A percentile compares a stretch with the other conserved stretches of the same genome.
Conservation (phyloP, 2,113 vertebrate genomes). For the Empidonax traillii region DNA sequence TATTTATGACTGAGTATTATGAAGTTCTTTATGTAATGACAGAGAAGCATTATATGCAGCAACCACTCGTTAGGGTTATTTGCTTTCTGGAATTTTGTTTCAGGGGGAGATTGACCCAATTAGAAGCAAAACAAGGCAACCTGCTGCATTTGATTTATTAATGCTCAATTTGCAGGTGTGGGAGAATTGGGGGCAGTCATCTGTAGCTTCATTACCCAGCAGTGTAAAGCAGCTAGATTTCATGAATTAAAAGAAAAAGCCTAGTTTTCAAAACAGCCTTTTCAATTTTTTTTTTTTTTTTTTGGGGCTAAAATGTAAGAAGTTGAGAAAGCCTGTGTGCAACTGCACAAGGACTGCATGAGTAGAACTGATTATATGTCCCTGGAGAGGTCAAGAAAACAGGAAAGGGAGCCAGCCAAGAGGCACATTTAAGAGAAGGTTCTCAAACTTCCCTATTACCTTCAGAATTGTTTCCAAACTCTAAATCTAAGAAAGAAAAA, state of each 20-base stretch:
- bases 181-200: neutral
- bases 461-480: slow-evolving; percentile 13
- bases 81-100: neutral
- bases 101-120: neutral
- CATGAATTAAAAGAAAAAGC: neutral
- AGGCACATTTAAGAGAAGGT: neutral
- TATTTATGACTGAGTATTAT: neutral
- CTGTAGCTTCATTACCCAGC: neutral
- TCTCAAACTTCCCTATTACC: slow-evolving; percentile 8
- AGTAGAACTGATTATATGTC: neutral
- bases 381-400: neutral
- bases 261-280: neutral
- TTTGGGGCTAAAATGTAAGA: neutral
- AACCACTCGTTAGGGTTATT: neutral
- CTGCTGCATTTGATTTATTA: neutral
- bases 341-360: neutral
- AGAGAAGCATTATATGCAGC: neutral
- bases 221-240: neutral
- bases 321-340: neutral
- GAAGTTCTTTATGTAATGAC: neutral
- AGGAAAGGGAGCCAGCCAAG: neutral
- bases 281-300: neutral
- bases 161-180: neutral
- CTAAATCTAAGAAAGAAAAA: slow-evolving; percentile 4
- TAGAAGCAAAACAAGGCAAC: neutral